These are phyloP conservation scores for Microcebus murinus DNA, from an alignment of 2,113 vertebrate species.

Conservation along the genomic window DNA sequence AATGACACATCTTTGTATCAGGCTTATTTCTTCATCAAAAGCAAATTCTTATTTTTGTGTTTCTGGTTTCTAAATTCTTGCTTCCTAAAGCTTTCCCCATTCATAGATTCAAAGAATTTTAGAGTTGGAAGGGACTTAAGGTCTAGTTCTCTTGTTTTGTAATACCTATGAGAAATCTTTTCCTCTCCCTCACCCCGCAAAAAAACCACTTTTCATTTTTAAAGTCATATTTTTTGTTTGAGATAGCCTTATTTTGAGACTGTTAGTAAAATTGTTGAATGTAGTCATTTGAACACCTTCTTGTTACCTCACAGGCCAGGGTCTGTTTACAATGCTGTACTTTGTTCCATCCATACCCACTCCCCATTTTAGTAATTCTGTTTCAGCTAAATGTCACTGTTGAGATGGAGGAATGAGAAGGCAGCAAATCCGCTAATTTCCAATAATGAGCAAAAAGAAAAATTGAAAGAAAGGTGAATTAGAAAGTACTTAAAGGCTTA, in stretches of 20 bases:
- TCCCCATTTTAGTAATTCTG: not conserved
- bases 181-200: no score
- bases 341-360: not conserved
- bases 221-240: not conserved
- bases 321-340: not conserved
- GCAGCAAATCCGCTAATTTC: not conserved
- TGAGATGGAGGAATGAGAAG: not conserved
- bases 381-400: not conserved
- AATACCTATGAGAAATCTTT: not conserved
- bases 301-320: not conserved
- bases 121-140: not conserved
- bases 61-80: conserved; percentile 5
- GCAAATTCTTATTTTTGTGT: not conserved
- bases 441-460: not conserved
- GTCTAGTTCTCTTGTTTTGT: not conserved
- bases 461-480: not conserved
- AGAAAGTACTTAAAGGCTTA: not conserved
- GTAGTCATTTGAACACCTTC: not conserved
- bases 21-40: not conserved
- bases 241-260: not conserved
- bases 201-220: not conserved
- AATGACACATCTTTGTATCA: not conserved
- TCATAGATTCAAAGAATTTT: conserved; percentile 1
- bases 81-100: not conserved
- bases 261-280: not conserved